Conservation (phyloP, 1,140 invertebrate species). For the Zaprionus nigranus region DNA sequence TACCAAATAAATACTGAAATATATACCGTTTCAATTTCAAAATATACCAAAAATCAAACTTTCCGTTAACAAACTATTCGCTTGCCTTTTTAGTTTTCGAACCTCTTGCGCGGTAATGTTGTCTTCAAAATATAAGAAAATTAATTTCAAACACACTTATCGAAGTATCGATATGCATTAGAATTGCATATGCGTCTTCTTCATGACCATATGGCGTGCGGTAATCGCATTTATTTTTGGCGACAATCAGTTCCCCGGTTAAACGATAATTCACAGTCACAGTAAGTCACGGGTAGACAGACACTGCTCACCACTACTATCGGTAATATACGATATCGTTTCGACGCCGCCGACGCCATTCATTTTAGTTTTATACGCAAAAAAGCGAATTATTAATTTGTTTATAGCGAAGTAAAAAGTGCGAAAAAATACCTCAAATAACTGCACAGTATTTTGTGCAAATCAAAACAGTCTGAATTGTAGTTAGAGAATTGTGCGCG, state of each 20-base stretch:
- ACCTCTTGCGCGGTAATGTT: too few relatives aligned
- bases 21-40: too few relatives aligned
- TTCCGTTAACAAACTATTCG: too few relatives aligned
- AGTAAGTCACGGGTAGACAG: not conserved
- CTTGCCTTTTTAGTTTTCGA: too few relatives aligned
- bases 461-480: not conserved
- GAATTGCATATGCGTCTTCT: not conserved
- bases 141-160: not conserved
- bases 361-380: conserved; percentile 34
- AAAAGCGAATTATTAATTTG: conserved; percentile 9
- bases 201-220: not conserved
- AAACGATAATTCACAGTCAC: not conserved
- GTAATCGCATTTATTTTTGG: not conserved
- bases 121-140: too few relatives aligned
- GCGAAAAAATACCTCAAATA: conserved; percentile 8
- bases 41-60: too few relatives aligned
- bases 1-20: too few relatives aligned
- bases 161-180: not conserved
- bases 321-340: conserved; percentile 18
- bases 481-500: not conserved
- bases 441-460: not conserved
- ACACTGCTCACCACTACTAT: conserved; percentile 3
- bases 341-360: conserved; percentile 46
- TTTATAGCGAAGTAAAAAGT: conserved; percentile 14
- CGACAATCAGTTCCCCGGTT: not conserved